Base-by-base conservation (phyloP, 2,113 vertebrate genomes). In the Syngnathus floridae region DNA sequence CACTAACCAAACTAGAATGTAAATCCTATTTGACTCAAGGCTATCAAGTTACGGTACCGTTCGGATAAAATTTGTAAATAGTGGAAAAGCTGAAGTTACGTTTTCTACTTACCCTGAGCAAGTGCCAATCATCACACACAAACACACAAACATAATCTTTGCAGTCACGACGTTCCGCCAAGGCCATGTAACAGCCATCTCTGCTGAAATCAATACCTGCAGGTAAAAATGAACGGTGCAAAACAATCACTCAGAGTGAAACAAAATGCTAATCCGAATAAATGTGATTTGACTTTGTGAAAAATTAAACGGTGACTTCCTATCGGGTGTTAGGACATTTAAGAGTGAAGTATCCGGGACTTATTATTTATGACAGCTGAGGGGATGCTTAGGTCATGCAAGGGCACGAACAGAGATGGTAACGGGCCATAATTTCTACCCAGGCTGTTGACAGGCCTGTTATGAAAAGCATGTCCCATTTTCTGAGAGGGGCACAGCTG, bases 71-170 rank as follows among this genome's bases (percentile, higher is more conserved):
- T 35, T 56, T 13, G 1, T 16, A 56, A 56, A 56, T 56, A 26
- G 14, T 7, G 26, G 14, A 56, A 56, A 56, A 35, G 21, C 1
- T 22, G 0, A 56, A 40, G n/a, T 4, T 9, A 12, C 43, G 35
- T 40, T 5, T 43, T 22, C 7, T 2, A 54, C 93, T 90, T 67
- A 98, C 96, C 87, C 95, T 89, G 38, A 98, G 89, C n/a, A 99
- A 92, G 89, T 98, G 95, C 96, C 96, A 98, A 88, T 95, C 92
- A 0, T 90, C 93, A 80, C 97, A 99, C 5, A 98, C 96, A 0
- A 99, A 98, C 82, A 99, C 79, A 84, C 96, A 98, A 61, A 99
- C 76, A 36, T 90, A 94, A 78, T 99, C 97, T 80, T 92, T 95
- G 87, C 97, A 98, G 91, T 99, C 96, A 0, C 97, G 90, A 1